Evolutionary conservation across 2,113 vertebrate genomes (phyloP), one percentile per base, ranked within the genome.

Genomic region (Columbina picui): DNA sequence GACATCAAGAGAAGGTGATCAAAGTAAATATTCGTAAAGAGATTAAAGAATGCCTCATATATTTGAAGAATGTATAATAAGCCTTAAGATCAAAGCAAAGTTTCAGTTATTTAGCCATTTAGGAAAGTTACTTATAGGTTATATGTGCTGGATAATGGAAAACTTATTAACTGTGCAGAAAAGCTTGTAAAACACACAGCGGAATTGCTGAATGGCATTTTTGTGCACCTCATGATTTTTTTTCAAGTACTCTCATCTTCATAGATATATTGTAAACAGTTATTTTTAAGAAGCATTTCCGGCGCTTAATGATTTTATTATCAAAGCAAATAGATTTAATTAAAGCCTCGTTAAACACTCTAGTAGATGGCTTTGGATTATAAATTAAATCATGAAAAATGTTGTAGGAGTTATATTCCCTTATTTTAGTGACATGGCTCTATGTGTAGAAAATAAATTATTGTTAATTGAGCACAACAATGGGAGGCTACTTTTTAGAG

Each of bases 251-350:
- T 94, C 36, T 96, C 53, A 70, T 90, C 69, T 36, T 94, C 69
- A 57, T 75, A 12, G 25, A 52, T 78, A 29, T 82, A 86, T 92
- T 95, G 84, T 84, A 95, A 95, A 94, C 63, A 94, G 53, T 81
- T 81, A 63, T 71, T 93, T 93, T 93, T 81, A 93, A 87, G 59
- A 76, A 78, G 84, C 18, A 39, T 87, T 95, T 96, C 59, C 6
- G 5, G 52, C 50, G 47, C 79, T 74, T 95, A 86, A 53, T 70
- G 45, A 74, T 95, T 95, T 94, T 87, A 77, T 93, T 94, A 86
- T 96, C 81, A 87, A 96, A 92, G 50, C 61, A 96, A 79, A 97
- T 74, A 93, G 90, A 96, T 87, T 96, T 90, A 94, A 94, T 90
- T 97, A 80, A 95, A 87, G 65, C 60, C 79, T 96, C 79, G 85